Evolutionary conservation across 1,140 invertebrate species (phyloP).

Genomic region (Brachystomella parvula): DNA sequence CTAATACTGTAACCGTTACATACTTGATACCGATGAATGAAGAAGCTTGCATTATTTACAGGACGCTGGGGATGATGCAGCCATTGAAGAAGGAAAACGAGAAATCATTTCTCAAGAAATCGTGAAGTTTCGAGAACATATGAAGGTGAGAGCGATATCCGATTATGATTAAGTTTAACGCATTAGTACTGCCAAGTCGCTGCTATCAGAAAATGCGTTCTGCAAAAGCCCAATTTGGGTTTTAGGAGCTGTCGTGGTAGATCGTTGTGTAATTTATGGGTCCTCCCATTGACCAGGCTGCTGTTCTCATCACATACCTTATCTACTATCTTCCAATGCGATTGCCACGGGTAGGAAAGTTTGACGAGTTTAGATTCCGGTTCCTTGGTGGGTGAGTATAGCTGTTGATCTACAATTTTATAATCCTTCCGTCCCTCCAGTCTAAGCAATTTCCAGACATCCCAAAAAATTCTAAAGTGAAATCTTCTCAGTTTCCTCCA

Average conservation of each 20-base stretch:
- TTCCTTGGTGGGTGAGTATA: not conserved
- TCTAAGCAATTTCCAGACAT: too few relatives aligned
- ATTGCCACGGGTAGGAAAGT: not conserved
- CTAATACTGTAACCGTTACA: too few relatives aligned
- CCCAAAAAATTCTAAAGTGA: too few relatives aligned
- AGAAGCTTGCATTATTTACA: too few relatives aligned
- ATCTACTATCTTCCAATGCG: conserved; percentile 1
- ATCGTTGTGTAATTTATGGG: conserved; percentile 28
- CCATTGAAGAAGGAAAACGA: conserved; percentile 90
- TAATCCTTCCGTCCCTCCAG: not conserved
- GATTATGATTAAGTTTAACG: too few relatives aligned
- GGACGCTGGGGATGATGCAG: conserved; percentile 62
- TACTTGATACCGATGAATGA: too few relatives aligned
- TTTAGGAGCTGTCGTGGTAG: not conserved
- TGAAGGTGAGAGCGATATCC: conserved; percentile 63
- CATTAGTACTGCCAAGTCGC: too few relatives aligned
- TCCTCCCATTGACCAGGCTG: conserved; percentile 35
- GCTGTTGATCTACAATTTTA: not conserved
- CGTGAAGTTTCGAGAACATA: conserved; percentile 91
- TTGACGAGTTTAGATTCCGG: not conserved
- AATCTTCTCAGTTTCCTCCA: too few relatives aligned
- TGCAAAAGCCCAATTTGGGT: not conserved
- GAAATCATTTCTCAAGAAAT: conserved; percentile 88
- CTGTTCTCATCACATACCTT: conserved; percentile 22
- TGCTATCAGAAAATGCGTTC: too few relatives aligned